phyloP scores from a whole-genome alignment of 2,113 vertebrate genomes.

The Hippocampus mohnikei region DNA sequence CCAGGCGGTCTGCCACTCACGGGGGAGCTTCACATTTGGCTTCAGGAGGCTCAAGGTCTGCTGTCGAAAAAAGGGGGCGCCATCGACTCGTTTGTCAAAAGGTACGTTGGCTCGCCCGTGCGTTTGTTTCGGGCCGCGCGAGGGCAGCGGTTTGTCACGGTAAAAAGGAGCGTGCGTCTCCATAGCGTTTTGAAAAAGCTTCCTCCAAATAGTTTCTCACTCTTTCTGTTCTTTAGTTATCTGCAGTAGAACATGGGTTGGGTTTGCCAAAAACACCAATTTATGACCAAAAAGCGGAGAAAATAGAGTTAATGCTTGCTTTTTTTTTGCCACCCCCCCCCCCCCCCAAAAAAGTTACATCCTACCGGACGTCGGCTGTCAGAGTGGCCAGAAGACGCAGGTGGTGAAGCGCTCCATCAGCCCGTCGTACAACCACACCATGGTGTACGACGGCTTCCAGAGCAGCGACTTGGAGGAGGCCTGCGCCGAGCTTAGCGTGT shows the following conservation, averaged over 20 bases:
- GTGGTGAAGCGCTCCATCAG: conserved; percentile 80
- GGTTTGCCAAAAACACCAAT: too few species aligned
- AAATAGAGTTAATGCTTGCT: too few species aligned
- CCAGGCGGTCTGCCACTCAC: conserved; percentile 81
- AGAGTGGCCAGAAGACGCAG: conserved; percentile 85
- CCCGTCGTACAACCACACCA: conserved; percentile 93
- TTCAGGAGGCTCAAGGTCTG: conserved; percentile 85
- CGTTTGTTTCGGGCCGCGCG: too few species aligned
- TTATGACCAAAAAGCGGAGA: too few species aligned
- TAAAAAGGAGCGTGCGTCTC: too few species aligned
- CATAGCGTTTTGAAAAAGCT: too few species aligned
- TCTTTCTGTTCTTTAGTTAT: too few species aligned
- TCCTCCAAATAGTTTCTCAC: too few species aligned
- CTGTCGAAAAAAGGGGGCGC: conserved; percentile 77
- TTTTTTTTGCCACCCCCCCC: background rate
- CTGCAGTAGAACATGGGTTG: too few species aligned
- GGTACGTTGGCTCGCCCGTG: conserved; percentile 63
- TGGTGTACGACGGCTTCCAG: conserved; percentile 96
- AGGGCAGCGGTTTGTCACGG: too few species aligned
- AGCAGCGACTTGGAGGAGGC: conserved; percentile 83
- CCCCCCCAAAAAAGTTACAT: conserved; percentile 75
- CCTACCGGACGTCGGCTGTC: conserved; percentile 85
- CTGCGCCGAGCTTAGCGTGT: conserved; percentile 88
- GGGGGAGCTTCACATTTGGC: conserved; percentile 94
- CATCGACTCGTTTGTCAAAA: conserved; percentile 82